Conservation (phyloP, 2,797 vertebrate species). For the Xenentodon cancila region DNA sequence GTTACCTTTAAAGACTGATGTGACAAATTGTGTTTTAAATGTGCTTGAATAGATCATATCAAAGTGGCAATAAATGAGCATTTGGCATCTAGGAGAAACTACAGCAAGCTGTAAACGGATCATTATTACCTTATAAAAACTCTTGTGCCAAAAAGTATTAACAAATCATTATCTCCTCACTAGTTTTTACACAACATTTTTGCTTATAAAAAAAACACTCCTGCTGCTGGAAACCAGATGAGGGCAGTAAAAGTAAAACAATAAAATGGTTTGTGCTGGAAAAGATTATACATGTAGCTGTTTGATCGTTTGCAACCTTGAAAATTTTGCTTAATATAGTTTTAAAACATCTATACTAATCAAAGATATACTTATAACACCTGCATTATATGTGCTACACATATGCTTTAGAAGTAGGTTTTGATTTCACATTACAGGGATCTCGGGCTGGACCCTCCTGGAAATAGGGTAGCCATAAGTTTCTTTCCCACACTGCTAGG, state of each 20-base stretch:
- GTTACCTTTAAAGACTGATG: neutral
- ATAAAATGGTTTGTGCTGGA: neutral
- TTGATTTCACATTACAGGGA: conserved; percentile 23
- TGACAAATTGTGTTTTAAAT: no score
- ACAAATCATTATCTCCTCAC: neutral
- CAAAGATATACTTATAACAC: neutral
- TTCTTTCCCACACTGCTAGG: conserved; percentile 72
- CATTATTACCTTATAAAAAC: conserved; percentile 5
- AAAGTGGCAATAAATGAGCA: no score
- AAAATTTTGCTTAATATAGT: neutral
- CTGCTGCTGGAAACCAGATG: neutral
- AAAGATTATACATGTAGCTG: neutral
- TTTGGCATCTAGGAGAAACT: neutral
- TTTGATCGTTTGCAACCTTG: neutral
- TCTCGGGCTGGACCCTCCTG: conserved; percentile 45
- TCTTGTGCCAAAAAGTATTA: neutral
- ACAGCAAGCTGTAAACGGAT: neutral
- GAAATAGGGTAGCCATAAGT: conserved; percentile 24
- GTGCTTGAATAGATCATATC: no score
- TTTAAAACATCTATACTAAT: neutral
- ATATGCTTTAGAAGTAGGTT: neutral
- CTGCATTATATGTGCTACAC: conserved; percentile 1
- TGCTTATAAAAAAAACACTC: neutral
- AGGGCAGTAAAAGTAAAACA: neutral
- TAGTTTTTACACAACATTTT: neutral